Base-by-base conservation (phyloP, 2,113 vertebrate species). In the Heterotis niloticus region DNA sequence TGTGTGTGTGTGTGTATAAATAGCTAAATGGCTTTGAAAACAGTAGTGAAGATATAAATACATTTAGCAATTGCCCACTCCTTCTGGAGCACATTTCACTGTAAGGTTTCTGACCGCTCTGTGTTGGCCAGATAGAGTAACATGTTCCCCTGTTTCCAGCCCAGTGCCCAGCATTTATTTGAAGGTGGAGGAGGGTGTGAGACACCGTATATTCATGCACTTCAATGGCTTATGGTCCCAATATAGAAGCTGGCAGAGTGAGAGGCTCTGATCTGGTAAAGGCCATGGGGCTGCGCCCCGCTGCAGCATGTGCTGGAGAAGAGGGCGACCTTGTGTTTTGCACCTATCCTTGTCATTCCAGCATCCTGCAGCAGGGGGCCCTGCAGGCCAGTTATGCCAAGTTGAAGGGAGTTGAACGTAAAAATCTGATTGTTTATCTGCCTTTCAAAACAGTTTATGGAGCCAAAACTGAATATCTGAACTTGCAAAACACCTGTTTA, bases 191-290 rank as follows among this genome's bases (percentile, higher is more conserved):
- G 18, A n/a, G 88, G 88, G 91, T 90, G 92, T 92, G 90, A 91
- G 91, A 91, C 85, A 92, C 84, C 76, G 79, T 91, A 92, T 92
- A 92, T 89, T 89, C 84, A 84, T 79, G 64, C 71, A 88, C 90
- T 89, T 92, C 88, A 88, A 88, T 90, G 88, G 86, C 85, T 90
- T 86, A 87, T 86, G 81, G 77, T 85, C 91, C 90, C 83, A 87
- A 91, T 91, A 89, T 91, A 91, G 91, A 91, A 86, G 80, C 83
- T 87, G 88, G 83, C 85, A 85, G 85, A 75, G 77, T 82, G 82
- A 79, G 75, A 79, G 86, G 81, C 78, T 78, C 71, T 69, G 80
- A 80, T 82, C 82, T 79, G 78, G 44, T 83, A 83, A 81, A 84
- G 85, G 83, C 65, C 60, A 56, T 14, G 75, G 80, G 83, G 78